Evolutionary conservation across 2,113 vertebrate genomes (phyloP), one percentile per base, ranked within the genome.

Genomic region (Capra hircus): DNA sequence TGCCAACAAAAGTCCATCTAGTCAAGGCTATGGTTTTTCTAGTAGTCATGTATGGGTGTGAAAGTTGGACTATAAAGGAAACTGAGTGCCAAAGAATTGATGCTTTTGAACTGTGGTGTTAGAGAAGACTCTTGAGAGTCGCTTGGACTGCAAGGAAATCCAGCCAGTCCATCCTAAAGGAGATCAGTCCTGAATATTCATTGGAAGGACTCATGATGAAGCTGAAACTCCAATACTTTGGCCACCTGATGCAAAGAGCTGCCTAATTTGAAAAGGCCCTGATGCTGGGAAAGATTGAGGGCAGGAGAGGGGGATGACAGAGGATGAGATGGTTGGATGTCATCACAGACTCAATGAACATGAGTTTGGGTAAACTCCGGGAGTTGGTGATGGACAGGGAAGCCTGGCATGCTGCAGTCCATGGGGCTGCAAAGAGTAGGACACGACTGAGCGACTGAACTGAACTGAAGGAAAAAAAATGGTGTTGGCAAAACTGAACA

Each of bases 401-500:
- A n/a, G 62, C 15, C 33, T n/a, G 33, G 15, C 16, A 0, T 19
- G 33, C 16, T 67, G 16, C 33, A n/a, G 33, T n/a, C 33, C 62
- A 67, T n/a, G 33, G 62, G 3, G 16, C 19, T 1, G 0, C 33
- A 67, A 64, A 64, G 16, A n/a, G 62, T 67, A n/a, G 16, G 33
- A 67, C 62, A n/a, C 0, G 4, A 67, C 62, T 67, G 62, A n/a
- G 62, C 1, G 0, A 67, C 28, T 17, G 33, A n/a, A n/a, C 16
- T 67, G 33, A 67, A 67, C 62, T 19, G 62, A 67, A 64, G 15
- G 2, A 3, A 71, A 71, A 71, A 71, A 71, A 36, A 71, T 30
- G 48, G 48, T 74, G 64, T 67, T 21, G n/a, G 62, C n/a, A 74
- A 40, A 43, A 59, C 53, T 80, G 40, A 55, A 5, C 57, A 48